Percentiles rank a stretch among this genome's conserved stretches.
These are phyloP conservation scores for Xiphophorus maculatus DNA, from an alignment of 2,113 vertebrate species.

Conservation along the genomic window DNA sequence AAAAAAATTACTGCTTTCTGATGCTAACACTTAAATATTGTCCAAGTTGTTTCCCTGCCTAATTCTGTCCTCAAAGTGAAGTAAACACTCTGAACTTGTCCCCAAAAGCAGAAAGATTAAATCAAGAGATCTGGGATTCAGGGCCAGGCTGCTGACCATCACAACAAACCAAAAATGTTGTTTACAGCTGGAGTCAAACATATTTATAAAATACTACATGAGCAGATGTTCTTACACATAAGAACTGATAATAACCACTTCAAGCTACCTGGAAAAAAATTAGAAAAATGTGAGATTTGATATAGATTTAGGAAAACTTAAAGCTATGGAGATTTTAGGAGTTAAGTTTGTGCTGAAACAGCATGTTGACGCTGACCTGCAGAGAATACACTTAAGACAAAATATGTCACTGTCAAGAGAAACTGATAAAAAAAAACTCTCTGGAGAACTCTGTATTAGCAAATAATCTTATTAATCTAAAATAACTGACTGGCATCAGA, in stretches of 20 bases:
- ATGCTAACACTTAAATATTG: background rate
- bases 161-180: constrained; percentile 13
- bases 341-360: too few relatives aligned
- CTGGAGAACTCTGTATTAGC: background rate
- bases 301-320: background rate
- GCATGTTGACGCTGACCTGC: too few relatives aligned
- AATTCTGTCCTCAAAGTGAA: constrained; percentile 20
- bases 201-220: too few relatives aligned
- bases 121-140: constrained; percentile 43
- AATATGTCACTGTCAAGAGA: background rate
- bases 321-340: too few relatives aligned
- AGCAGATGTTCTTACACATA: too few relatives aligned
- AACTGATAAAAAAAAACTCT: background rate
- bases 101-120: constrained; percentile 48
- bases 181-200: too few relatives aligned
- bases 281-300: too few relatives aligned
- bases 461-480: background rate
- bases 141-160: constrained; percentile 25
- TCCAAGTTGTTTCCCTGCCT: constrained; percentile 12
- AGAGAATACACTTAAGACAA: too few relatives aligned
- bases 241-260: too few relatives aligned
- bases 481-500: background rate
- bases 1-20: background rate
- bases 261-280: too few relatives aligned
- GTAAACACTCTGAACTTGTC: constrained; percentile 41